Base-by-base conservation (phyloP, 1,140 invertebrate genomes). In the Leptoteleia sp. region DNA sequence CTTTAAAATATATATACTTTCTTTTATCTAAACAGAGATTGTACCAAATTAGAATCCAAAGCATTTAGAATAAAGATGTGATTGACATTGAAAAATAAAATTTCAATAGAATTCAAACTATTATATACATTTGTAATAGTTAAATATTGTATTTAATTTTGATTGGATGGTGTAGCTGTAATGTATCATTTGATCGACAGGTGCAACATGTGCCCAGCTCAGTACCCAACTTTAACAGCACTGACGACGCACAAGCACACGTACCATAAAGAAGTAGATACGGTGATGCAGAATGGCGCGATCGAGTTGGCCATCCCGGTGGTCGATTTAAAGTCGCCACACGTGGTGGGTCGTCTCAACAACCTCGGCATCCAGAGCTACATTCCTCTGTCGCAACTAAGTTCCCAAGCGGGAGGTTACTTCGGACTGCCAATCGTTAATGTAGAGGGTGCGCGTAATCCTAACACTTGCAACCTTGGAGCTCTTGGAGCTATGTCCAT, bases 401-500 rank as follows among this genome's bases (percentile, higher is more conserved):
- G 92, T 59, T 90, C 91, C 55, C 90, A 90, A 65, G 88, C 91
- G 0, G 91, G 91, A 33, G 93, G 93, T 6, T 92, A 91, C 33
- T 94, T 93, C 68, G 93, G 92, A 9, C 88, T 95, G 38, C 94
- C 94, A 0, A 92, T 95, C n/a, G 91, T 95, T 42, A 93, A 92
- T 8, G 91, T 93, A 11, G 92, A 93, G 76, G 92, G 91, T 80
- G 89, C 91, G 35, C 88, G 92, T 55, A 93, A 93, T 81, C 91
- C 92, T 3, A 89, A 91, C 61, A 89, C 90, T 0, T 90, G 85
- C 59, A 92, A 92, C 83, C 87, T 94, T 57, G 90, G 91, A 45
- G 91, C 91, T n/a, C 84, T 94, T 8, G 93, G 93, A 52, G 92
- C 92, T 22, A 92, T 92, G 50, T 93, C 92, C 11, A 90, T 94